These are phyloP conservation scores for Arizona elegans DNA, from an alignment of 2,113 vertebrate species.

Conservation along the genomic window DNA sequence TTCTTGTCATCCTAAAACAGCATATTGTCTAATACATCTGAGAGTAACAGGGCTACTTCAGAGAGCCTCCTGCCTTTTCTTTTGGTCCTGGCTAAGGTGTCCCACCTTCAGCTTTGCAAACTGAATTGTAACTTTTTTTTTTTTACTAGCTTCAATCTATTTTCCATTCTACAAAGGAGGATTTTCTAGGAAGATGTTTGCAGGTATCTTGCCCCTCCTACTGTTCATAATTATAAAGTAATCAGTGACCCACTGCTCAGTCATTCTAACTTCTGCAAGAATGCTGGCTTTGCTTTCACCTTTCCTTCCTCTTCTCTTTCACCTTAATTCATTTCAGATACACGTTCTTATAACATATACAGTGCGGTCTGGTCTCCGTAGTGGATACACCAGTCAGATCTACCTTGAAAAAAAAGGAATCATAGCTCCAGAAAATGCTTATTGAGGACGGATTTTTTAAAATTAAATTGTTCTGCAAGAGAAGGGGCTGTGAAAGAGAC, in stretches of 20 bases:
- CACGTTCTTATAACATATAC: not conserved
- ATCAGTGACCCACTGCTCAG: not conserved
- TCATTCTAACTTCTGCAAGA: not conserved
- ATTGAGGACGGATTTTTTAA: not conserved
- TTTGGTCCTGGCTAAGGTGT: not conserved
- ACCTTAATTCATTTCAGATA: not conserved
- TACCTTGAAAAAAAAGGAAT: not conserved
- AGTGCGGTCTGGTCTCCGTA: not conserved
- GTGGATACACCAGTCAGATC: not conserved
- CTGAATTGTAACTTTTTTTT: not conserved
- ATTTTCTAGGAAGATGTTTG: not conserved
- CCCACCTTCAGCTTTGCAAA: not conserved
- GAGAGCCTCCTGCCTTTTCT: not conserved
- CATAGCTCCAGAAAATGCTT: not conserved
- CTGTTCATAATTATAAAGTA: constrained; percentile 10
- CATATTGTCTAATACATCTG: not conserved
- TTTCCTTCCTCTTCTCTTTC: not conserved
- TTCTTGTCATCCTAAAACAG: not conserved
- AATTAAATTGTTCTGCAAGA: not conserved
- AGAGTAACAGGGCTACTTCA: not conserved
- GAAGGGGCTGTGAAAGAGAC: not conserved
- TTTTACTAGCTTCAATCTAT: not conserved
- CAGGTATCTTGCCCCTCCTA: not conserved
- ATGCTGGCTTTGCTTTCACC: not conserved
- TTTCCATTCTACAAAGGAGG: not conserved